Conservation (phyloP, 2,113 vertebrate species). For the Octodon degus region DNA sequence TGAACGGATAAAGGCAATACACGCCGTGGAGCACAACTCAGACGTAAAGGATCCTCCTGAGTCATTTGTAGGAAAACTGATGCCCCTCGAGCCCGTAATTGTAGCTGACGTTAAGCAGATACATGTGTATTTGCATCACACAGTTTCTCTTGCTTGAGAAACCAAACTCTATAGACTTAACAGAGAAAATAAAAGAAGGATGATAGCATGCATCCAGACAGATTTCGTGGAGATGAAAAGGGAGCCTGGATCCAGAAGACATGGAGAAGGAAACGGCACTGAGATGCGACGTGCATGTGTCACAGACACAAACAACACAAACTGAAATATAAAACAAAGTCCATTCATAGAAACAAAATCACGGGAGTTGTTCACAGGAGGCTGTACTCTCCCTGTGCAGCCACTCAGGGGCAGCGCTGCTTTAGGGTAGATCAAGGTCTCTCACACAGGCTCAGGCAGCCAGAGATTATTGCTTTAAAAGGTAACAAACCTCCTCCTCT, state of each 20-base stretch:
- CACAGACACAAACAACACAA: neutral
- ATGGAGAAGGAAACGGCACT: neutral
- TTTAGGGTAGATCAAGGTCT: too few species aligned
- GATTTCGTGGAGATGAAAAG: neutral
- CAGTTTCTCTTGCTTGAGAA: too few species aligned
- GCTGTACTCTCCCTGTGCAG: too few species aligned
- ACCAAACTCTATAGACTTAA: neutral
- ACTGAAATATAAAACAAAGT: neutral
- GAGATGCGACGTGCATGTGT: neutral
- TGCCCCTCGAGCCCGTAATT: too few species aligned
- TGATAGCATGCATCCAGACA: neutral
- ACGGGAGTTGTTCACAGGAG: too few species aligned
- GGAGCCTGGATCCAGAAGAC: neutral
- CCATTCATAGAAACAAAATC: neutral
- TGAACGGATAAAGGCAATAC: neutral
- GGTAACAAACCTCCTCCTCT: too few species aligned
- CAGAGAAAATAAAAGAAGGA: neutral
- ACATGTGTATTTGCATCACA: too few species aligned
- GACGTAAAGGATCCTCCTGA: neutral
- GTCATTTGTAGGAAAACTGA: neutral
- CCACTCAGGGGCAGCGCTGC: too few species aligned
- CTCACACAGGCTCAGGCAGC: too few species aligned
- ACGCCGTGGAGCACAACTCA: neutral
- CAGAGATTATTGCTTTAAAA: too few species aligned
- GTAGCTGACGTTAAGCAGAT: too few species aligned